Evolutionary conservation across 30 jellyfish, hydroid and myxozoan genomes (phyloP).

Genomic region (Mastigias papua): DNA sequence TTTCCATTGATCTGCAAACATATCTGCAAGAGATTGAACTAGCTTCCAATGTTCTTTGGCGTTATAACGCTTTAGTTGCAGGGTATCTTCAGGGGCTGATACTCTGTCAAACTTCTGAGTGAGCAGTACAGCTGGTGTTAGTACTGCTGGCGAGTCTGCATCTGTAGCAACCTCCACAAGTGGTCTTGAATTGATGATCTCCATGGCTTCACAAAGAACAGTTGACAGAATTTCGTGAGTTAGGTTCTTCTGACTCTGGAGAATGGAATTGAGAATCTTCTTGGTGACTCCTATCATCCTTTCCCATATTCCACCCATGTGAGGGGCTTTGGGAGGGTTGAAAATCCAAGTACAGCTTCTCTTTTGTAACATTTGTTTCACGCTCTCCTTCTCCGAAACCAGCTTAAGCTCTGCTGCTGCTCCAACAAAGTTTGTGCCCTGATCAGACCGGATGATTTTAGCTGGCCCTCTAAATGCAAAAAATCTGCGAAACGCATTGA

Average conservation of each 20-base stretch:
- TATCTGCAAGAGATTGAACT: no score
- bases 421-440: slow-evolving; percentile 58
- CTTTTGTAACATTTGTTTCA: slow-evolving; percentile 26
- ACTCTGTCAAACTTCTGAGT: slow-evolving; percentile 30
- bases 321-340: slow-evolving; percentile 69
- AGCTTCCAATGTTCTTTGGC: neutral
- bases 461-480: slow-evolving; percentile 62
- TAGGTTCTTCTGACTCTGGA: slow-evolving; percentile 12
- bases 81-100: slow-evolving; percentile 22
- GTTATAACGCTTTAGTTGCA: neutral
- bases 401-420: slow-evolving; percentile 51
- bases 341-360: slow-evolving; percentile 38
- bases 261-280: slow-evolving; percentile 34
- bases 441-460: slow-evolving; percentile 34
- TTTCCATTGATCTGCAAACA: no score
- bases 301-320: slow-evolving; percentile 73
- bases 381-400: slow-evolving; percentile 3
- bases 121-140: slow-evolving; percentile 46
- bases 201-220: slow-evolving; percentile 42
- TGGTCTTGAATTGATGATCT: slow-evolving; percentile 50
- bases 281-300: slow-evolving; percentile 46
- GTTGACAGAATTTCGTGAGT: slow-evolving; percentile 48
- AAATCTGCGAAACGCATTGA: slow-evolving; percentile 57
- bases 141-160: slow-evolving; percentile 46
- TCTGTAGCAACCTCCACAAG: slow-evolving; percentile 39